A percentile compares a stretch with the other conserved stretches of the same genome.
phyloP scores from a whole-genome alignment of 2,797 vertebrate genomes.

The Nasua narica region DNA sequence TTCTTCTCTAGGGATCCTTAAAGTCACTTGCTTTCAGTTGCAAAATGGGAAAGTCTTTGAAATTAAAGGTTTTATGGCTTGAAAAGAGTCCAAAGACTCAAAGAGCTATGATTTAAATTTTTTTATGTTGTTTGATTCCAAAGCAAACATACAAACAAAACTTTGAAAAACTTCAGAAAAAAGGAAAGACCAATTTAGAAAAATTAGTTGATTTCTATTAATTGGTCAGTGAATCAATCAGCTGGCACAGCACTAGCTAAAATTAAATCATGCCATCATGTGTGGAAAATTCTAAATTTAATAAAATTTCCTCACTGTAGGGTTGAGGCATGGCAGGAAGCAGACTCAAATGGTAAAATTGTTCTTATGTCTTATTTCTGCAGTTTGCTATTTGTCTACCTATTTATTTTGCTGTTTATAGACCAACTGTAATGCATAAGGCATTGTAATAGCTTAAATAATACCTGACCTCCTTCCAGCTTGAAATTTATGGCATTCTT shows the following conservation, averaged over 20 bases:
- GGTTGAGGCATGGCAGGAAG: background rate
- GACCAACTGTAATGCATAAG: background rate
- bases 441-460: background rate
- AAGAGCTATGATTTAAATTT: background rate
- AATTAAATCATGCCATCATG: conserved; percentile 5
- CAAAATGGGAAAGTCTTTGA: background rate
- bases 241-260: background rate
- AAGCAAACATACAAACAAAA: background rate
- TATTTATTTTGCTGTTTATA: background rate
- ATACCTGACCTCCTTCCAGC: background rate
- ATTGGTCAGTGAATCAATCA: background rate
- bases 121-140: background rate
- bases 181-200: background rate
- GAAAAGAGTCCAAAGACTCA: background rate
- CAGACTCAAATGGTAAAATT: background rate
- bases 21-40: background rate
- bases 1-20: background rate
- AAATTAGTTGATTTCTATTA: background rate
- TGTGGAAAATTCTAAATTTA: background rate
- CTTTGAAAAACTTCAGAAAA: background rate
- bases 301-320: background rate
- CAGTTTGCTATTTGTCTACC: background rate
- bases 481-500: conserved; percentile 14
- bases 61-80: background rate
- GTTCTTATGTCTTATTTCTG: background rate